phyloP scores from a whole-genome alignment of 2,113 vertebrate genomes.

The Indicator maculatus region DNA sequence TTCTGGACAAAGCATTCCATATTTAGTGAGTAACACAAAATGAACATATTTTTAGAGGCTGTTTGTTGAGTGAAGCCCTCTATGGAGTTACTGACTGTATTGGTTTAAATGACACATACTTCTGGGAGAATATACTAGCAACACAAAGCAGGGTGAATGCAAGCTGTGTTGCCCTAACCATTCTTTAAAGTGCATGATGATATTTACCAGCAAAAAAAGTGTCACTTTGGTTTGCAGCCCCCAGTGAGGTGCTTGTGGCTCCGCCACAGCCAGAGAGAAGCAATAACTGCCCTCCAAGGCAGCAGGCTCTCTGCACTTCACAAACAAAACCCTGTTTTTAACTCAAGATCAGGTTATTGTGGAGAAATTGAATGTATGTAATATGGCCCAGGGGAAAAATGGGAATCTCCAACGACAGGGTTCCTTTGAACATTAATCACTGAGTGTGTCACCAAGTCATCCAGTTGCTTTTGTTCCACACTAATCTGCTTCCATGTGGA shows the following conservation, averaged over 20 bases:
- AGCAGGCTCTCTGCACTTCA: background rate
- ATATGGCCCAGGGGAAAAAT: background rate
- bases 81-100: background rate
- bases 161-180: background rate
- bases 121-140: background rate
- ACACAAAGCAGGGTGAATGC: background rate
- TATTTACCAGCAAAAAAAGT: background rate
- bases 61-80: background rate
- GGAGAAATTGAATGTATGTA: background rate
- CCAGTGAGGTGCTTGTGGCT: accelerated
- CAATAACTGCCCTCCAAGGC: accelerated
- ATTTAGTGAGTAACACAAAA: background rate
- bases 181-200: background rate
- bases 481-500: background rate
- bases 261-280: background rate
- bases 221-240: background rate
- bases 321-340: background rate
- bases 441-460: background rate
- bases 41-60: background rate
- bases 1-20: background rate
- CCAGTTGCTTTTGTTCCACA: background rate
- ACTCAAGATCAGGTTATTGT: background rate
- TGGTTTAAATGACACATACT: background rate
- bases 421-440: background rate
- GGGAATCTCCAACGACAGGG: background rate